phyloP scores from a whole-genome alignment of 1,140 invertebrate species.

The Achatina immaculata region DNA sequence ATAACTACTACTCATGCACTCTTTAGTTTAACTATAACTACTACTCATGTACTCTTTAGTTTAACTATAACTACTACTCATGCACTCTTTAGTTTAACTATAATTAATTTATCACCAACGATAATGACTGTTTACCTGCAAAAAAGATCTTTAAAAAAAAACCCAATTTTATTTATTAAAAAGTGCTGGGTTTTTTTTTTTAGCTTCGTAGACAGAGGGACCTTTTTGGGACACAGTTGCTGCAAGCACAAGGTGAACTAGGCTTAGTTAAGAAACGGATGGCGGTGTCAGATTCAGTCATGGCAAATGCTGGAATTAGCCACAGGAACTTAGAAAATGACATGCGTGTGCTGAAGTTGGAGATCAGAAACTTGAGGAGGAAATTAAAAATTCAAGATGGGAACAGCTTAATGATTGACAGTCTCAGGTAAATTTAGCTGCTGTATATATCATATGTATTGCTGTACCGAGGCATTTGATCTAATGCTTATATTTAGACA shows the following conservation, averaged over 20 bases:
- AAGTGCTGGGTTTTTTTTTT: neutral
- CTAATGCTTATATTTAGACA: no score
- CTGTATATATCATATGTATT: neutral
- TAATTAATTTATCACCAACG: no score
- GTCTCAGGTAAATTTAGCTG: neutral
- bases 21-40: no score
- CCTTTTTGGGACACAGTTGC: slow-evolving; percentile 12
- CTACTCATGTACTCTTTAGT: no score
- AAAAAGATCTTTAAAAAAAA: no score
- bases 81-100: no score
- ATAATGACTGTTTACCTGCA: no score
- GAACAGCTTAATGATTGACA: neutral
- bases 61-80: no score
- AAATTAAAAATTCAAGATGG: slow-evolving; percentile 15
- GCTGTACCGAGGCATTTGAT: no score
- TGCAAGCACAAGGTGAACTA: neutral
- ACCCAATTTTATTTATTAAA: neutral
- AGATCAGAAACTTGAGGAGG: slow-evolving; percentile 1
- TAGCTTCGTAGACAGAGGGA: slow-evolving; percentile 19
- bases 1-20: no score
- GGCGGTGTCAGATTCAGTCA: neutral
- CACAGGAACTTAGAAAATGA: slow-evolving; percentile 5
- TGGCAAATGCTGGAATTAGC: neutral
- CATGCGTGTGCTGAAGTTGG: neutral
- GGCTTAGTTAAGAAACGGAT: slow-evolving; percentile 6